These are phyloP conservation scores for Heliconius melpomene DNA, from an alignment of 1,140 invertebrate genomes.

Conservation along the genomic window DNA sequence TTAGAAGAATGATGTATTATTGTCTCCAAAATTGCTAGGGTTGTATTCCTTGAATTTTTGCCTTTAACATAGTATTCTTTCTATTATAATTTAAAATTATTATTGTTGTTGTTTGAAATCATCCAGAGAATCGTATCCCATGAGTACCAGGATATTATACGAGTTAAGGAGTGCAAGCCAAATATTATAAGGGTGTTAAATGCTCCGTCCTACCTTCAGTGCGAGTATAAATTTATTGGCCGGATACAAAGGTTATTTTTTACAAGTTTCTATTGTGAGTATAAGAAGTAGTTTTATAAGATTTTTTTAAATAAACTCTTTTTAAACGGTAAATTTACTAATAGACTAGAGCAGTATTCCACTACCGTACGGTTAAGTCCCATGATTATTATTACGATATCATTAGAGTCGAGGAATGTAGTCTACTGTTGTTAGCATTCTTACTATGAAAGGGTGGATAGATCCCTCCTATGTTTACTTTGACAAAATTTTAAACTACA, in stretches of 20 bases:
- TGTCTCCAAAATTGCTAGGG: no score
- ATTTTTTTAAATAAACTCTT: no score
- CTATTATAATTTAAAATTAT: neutral
- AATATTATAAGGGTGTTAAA: neutral
- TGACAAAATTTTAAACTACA: neutral
- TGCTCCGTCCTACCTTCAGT: neutral
- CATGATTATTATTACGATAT: slow-evolving; percentile 12
- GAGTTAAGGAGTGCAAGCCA: neutral
- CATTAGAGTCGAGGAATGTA: neutral
- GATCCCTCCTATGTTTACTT: neutral
- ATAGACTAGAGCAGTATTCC: no score
- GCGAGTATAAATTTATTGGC: neutral
- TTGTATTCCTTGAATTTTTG: neutral
- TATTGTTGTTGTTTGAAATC: neutral
- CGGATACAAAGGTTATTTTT: neutral
- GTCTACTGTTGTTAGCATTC: neutral
- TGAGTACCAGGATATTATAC: slow-evolving; percentile 9
- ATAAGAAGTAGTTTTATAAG: no score
- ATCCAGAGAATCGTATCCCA: slow-evolving; percentile 1
- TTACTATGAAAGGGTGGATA: neutral
- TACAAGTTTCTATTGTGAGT: no score
- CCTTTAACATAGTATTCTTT: neutral
- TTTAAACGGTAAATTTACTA: no score
- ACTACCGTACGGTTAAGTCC: neutral
- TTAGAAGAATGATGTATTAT: no score